phyloP scores from a whole-genome alignment of 1,140 invertebrate species.

The Acromyrmex heyeri region DNA sequence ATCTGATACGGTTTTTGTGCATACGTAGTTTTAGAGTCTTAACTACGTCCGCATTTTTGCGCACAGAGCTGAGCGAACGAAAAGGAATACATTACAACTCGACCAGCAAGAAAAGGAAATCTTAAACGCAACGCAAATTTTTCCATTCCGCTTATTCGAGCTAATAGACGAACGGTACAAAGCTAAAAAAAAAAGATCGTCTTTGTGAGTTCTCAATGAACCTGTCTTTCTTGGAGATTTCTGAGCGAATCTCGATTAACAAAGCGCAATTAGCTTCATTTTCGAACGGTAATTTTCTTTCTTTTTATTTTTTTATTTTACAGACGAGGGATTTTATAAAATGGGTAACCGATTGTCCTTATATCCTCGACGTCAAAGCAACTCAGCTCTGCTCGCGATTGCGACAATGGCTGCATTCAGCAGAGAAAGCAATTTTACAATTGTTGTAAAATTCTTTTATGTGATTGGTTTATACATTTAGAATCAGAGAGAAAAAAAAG shows the following conservation, averaged over 20 bases:
- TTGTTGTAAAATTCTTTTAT: too few relatives aligned
- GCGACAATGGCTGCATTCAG: too few relatives aligned
- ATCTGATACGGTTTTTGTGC: conserved; percentile 62
- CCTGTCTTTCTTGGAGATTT: not conserved
- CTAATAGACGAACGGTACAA: not conserved
- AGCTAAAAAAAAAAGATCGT: not conserved
- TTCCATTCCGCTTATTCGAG: not conserved
- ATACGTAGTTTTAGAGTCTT: conserved; percentile 48
- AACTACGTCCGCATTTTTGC: conserved; percentile 44
- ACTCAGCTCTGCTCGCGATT: conserved; percentile 36
- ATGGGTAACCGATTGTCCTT: not conserved
- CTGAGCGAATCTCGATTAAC: not conserved
- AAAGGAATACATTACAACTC: conserved; percentile 37
- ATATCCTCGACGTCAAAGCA: not conserved
- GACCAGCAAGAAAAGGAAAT: conserved; percentile 1
- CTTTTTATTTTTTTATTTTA: not conserved
- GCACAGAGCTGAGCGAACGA: conserved; percentile 46
- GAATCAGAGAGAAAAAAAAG: too few relatives aligned
- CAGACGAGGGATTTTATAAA: not conserved
- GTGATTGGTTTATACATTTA: too few relatives aligned
- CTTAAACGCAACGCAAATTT: not conserved
- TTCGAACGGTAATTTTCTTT: not conserved
- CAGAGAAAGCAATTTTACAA: too few relatives aligned
- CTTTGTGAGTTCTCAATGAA: conserved; percentile 9
- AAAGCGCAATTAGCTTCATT: conserved; percentile 9